Evolutionary conservation across 2,797 vertebrate species (phyloP).

Genomic region (Australoheros facetus): DNA sequence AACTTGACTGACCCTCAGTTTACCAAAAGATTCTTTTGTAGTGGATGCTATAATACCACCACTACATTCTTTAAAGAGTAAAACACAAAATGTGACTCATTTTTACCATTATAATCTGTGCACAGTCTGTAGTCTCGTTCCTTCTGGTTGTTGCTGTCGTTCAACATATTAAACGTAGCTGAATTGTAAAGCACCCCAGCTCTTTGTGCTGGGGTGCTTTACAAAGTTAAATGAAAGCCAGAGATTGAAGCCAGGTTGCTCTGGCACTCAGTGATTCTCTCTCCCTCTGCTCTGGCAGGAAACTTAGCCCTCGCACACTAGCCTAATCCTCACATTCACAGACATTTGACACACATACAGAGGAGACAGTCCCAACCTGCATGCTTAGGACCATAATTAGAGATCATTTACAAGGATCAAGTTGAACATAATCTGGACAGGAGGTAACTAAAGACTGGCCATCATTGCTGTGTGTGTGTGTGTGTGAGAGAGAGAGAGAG

Average conservation of each 20-base stretch:
- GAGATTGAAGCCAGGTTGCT: slow-evolving; percentile 60
- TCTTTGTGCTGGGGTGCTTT: slow-evolving; percentile 52
- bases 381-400: slow-evolving; percentile 70
- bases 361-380: slow-evolving; percentile 62
- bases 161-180: slow-evolving; percentile 57
- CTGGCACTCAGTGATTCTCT: slow-evolving; percentile 45
- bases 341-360: slow-evolving; percentile 33
- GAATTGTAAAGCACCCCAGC: slow-evolving; percentile 3
- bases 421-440: slow-evolving; percentile 77
- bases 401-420: slow-evolving; percentile 77
- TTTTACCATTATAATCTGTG: slow-evolving; percentile 5
- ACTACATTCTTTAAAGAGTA: background rate
- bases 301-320: slow-evolving; percentile 49
- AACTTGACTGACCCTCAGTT: background rate
- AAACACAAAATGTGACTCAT: slow-evolving; percentile 3
- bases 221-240: slow-evolving; percentile 62
- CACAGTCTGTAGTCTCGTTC: slow-evolving; percentile 15
- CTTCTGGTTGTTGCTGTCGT: slow-evolving; percentile 29
- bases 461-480: slow-evolving; percentile 27
- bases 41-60: background rate
- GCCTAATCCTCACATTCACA: slow-evolving; percentile 54
- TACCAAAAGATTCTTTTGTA: background rate
- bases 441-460: slow-evolving; percentile 65
- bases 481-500: slow-evolving; percentile 13
- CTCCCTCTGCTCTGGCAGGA: slow-evolving; percentile 41